Base-by-base conservation (phyloP, 1,140 invertebrate genomes). In the Maniola jurtina region DNA sequence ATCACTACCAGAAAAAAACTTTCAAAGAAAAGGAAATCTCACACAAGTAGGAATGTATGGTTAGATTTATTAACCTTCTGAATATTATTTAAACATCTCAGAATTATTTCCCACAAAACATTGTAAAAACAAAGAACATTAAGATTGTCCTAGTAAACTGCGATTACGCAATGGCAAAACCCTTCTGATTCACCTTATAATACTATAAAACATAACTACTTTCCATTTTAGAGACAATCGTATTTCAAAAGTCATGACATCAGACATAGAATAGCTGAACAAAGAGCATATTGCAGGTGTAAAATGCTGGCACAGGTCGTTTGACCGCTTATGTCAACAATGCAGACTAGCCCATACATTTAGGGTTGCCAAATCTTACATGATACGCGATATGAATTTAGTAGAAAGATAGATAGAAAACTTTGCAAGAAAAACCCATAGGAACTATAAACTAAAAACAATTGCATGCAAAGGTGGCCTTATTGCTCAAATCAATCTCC, bases 281-380 rank as follows among this genome's bases (percentile, higher is more conserved):
- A 57, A 57, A 40, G 65, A 61, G 58, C 66, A 68, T 64, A 63
- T 56, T 55, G 47, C 69, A 71, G 66, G 64, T 68, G 65, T 66
- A 72, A 48, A 61, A 58, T 61, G 63, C 55, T 65, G 61, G 66
- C 67, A 67, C 63, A 64, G 68, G 66, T 69, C 63, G 64, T 69
- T 71, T 76, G 67, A 72, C 71, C 61, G 71, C 72, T 59, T 73
- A 73, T 71, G 69, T 73, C 71, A 73, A 76, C 69, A 68, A 71
- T 73, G 70, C 64, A 42, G 63, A 66, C 64, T 64, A 57, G 56
- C 62, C 62, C 52, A 55, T 73, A 70, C 70, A 38, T 10, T 0
- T 40, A 57, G 55, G 55, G 55, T 15, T 57, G 55, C 34, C 55
- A 57, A 52, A 45, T 9, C 7, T 48, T 11, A 11, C 48, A 25